Evolutionary conservation across 2,113 vertebrate genomes (phyloP), one percentile per base, ranked within the genome.

Genomic region (Tragelaphus imberbis): DNA sequence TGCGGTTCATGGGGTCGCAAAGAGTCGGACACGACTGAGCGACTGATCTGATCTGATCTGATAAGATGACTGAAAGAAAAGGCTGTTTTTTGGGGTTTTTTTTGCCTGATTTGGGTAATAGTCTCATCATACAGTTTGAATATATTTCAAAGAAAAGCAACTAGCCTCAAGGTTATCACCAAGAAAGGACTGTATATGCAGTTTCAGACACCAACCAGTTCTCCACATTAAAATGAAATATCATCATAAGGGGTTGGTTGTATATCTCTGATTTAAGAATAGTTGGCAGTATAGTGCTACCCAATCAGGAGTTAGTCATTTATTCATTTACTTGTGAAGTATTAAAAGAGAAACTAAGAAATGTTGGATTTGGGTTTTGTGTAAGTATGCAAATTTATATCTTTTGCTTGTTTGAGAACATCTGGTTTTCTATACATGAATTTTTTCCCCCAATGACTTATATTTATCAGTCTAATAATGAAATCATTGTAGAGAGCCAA

Each of bases 71-170:
- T 53, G 23, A n/a, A 44, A 51, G 25, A 58, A 96, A 92, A 92
- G 2, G 0, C 14, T 86, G 7, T 44, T 2, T 5, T 40, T 1
- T 2, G n/a, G n/a, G n/a, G 6, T 30, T 3, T 51, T 79, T 30
- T 61, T 75, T 63, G 28, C 17, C 63, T 84, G 40, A 86, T 84
- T 88, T 87, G 40, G 17, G 14, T 5, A 97, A 87, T 5, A 96
- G 25, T 7, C 27, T 17, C 15, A 71, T 63, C 2, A n/a, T 15
- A 28, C 30, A 56, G 1, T 88, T 92, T 87, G 53, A 7, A 87
- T 2, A 4, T 53, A 25, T 10, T 58, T 86, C 13, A 19, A 86
- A 89, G 33, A 63, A 94, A 90, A 92, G 28, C 40, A 91, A 27
- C 9, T 55, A 55, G 16, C 19, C 4, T 80, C 30, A 94, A 23